Conservation (phyloP, 2,797 vertebrate genomes). For the Sandelia bainsii region DNA sequence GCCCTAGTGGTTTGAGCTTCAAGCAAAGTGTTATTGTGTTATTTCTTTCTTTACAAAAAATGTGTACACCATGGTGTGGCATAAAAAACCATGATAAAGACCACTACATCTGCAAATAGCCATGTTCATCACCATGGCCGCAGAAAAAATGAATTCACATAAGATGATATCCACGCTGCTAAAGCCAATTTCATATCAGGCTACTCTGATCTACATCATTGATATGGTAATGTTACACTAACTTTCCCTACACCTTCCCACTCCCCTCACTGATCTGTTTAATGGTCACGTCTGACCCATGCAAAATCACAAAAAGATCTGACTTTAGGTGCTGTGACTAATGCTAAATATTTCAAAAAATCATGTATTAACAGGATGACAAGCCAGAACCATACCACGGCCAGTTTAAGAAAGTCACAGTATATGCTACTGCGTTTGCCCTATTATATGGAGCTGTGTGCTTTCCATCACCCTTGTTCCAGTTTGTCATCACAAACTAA, state of each 20-base stretch:
- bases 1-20: constrained; percentile 3
- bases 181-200: constrained; percentile 12
- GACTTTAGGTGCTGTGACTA: constrained; percentile 2
- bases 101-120: constrained; percentile 12
- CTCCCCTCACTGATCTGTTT: background rate
- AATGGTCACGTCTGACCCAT: constrained; percentile 11
- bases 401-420: background rate
- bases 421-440: background rate
- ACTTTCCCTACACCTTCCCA: background rate
- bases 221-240: background rate
- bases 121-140: constrained; percentile 11
- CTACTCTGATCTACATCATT: constrained; percentile 15
- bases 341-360: constrained; percentile 16
- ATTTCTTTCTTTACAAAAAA: constrained; percentile 16
- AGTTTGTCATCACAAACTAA: constrained; percentile 10
- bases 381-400: background rate
- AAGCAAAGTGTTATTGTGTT: constrained; percentile 8
- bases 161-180: constrained; percentile 2
- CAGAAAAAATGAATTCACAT: constrained; percentile 9
- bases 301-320: constrained; percentile 14
- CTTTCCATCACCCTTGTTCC: background rate
- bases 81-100: constrained; percentile 34
- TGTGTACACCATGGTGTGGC: constrained; percentile 3
- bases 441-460: background rate
- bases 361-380: constrained; percentile 7